A percentile compares a stretch with the other conserved stretches of the same genome.
phyloP scores from a whole-genome alignment of 2,797 vertebrate species.

The Lutjanus argentimaculatus region DNA sequence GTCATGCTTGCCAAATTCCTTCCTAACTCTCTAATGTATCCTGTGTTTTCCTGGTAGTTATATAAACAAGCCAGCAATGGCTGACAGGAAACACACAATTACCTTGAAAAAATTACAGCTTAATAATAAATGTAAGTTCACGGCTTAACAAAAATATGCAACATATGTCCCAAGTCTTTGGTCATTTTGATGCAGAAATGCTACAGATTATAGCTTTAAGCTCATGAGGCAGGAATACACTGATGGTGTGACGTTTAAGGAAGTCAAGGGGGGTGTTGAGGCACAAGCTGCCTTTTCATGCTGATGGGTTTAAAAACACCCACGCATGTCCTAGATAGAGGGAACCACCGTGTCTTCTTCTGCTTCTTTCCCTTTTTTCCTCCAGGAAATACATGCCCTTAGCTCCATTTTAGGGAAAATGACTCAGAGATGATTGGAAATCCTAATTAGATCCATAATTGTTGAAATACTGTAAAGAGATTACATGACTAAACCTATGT shows the following conservation, averaged over 20 bases:
- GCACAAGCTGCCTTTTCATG: conserved; percentile 32
- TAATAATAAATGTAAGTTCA: too few species aligned
- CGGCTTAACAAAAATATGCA: too few species aligned
- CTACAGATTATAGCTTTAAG: neutral
- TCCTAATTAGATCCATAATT: conserved; percentile 9
- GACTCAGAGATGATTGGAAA: conserved; percentile 17
- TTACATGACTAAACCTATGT: conserved; percentile 14
- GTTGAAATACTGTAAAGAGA: conserved; percentile 17
- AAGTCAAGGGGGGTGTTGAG: conserved; percentile 15
- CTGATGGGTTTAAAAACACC: conserved; percentile 58
- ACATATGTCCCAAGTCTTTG: too few species aligned
- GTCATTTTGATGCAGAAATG: too few species aligned
- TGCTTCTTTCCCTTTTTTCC: neutral
- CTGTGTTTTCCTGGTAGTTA: too few species aligned
- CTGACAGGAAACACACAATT: too few species aligned
- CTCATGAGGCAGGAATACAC: neutral
- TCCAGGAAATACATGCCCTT: neutral
- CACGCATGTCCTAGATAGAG: conserved; percentile 61
- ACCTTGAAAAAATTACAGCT: too few species aligned
- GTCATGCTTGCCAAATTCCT: too few species aligned
- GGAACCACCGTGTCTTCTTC: conserved; percentile 18
- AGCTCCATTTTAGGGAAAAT: neutral
- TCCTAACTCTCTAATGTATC: too few species aligned
- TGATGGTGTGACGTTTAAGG: conserved; percentile 6
- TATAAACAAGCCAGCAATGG: too few species aligned